phyloP scores from a whole-genome alignment of 2,797 vertebrate species.

The Semotilus atromaculatus region DNA sequence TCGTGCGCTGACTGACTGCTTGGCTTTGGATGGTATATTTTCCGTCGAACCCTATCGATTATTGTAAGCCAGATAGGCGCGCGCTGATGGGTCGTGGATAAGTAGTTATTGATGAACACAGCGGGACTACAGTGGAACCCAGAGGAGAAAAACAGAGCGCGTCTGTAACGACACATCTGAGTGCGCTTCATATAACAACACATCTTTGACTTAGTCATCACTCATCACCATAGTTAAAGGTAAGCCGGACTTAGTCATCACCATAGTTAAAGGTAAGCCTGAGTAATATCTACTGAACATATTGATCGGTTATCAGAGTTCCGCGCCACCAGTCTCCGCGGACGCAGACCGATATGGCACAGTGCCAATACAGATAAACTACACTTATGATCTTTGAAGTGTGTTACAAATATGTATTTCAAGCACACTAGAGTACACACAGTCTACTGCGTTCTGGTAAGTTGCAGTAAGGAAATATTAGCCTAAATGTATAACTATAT shows the following conservation, averaged over 20 bases:
- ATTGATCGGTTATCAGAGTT: background rate
- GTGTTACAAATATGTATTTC: slow-evolving; percentile 2
- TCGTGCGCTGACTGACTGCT: slow-evolving; percentile 47
- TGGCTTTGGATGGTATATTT: slow-evolving; percentile 44
- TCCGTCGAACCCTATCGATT: slow-evolving; percentile 2
- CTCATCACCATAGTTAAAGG: slow-evolving; percentile 52
- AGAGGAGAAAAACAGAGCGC: slow-evolving; percentile 11
- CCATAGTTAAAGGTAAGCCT: slow-evolving; percentile 55
- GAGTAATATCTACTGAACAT: background rate
- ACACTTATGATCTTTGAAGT: slow-evolving; percentile 60
- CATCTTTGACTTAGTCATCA: slow-evolving; percentile 41
- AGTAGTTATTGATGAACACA: slow-evolving; percentile 24
- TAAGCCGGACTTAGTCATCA: slow-evolving; percentile 49
- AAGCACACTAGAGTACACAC: background rate
- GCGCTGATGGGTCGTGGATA: slow-evolving; percentile 38
- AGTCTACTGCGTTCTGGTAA: background rate
- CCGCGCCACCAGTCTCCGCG: background rate
- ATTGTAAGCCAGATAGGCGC: background rate
- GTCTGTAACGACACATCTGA: background rate
- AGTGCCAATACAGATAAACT: slow-evolving; percentile 39
- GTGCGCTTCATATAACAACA: background rate
- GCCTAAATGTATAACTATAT: background rate
- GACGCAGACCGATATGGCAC: slow-evolving; percentile 31
- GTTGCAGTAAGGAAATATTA: background rate
- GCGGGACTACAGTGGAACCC: slow-evolving; percentile 8